These are phyloP conservation scores for Alosa sapidissima DNA, from an alignment of 2,797 vertebrate genomes.

Conservation along the genomic window DNA sequence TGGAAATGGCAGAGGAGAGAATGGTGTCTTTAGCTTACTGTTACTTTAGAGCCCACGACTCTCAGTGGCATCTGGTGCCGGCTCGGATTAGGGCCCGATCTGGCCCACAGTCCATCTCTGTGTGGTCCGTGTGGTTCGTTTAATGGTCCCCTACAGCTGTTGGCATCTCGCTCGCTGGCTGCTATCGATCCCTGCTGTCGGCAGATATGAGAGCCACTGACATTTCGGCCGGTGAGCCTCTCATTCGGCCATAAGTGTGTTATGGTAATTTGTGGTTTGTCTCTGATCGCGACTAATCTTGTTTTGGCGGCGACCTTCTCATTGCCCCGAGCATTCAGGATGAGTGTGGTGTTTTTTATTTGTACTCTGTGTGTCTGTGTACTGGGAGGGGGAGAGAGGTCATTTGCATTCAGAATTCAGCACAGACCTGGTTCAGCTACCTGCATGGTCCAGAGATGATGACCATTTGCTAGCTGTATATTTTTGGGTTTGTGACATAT, in stretches of 20 bases:
- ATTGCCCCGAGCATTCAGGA: neutral
- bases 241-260: neutral
- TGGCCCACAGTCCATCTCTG: neutral
- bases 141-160: slow-evolving; percentile 26
- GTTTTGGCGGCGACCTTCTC: slow-evolving; percentile 6
- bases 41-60: no score
- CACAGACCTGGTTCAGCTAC: neutral
- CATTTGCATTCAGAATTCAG: neutral
- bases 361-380: neutral
- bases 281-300: slow-evolving; percentile 23
- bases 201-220: slow-evolving; percentile 33
- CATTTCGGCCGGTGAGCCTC: neutral
- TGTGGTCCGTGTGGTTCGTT: neutral
- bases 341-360: neutral
- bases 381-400: neutral
- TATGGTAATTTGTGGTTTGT: slow-evolving; percentile 43
- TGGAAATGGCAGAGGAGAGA: neutral
- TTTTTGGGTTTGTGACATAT: neutral
- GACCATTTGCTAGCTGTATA: neutral
- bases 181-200: slow-evolving; percentile 31
- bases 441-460: neutral
- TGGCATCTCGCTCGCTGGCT: slow-evolving; percentile 30
- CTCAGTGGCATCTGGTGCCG: slow-evolving; percentile 14
- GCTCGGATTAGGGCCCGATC: neutral
- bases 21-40: neutral